Evolutionary conservation across 2,113 vertebrate genomes (phyloP).

Genomic region (Sceloporus tristichus): DNA sequence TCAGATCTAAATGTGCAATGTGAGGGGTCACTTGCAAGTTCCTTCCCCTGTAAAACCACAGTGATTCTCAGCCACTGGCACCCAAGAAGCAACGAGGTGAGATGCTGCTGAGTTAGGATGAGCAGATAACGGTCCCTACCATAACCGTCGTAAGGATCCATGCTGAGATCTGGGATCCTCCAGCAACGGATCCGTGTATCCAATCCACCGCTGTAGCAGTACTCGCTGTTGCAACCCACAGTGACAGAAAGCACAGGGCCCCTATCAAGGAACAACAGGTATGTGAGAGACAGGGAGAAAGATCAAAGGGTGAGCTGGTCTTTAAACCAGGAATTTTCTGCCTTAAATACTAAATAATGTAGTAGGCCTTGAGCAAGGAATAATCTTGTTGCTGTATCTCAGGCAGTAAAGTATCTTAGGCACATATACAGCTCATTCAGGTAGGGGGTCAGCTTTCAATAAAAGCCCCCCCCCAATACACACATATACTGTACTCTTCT

Average conservation of each 20-base stretch:
- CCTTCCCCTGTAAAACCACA: no score
- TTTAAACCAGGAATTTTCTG: not conserved
- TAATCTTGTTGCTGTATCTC: not conserved
- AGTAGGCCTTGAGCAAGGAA: not conserved
- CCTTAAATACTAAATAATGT: not conserved
- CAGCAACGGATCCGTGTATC: slow-evolving; percentile 87
- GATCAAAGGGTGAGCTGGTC: no score
- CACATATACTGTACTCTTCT: slow-evolving; percentile 52
- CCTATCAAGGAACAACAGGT: slow-evolving; percentile 58
- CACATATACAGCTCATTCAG: not conserved
- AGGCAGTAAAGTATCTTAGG: not conserved
- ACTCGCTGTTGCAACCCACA: slow-evolving; percentile 83
- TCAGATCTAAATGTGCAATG: no score
- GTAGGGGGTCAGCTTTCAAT: not conserved
- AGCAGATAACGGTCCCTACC: slow-evolving; percentile 71
- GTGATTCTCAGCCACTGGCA: no score
- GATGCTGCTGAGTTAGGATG: not conserved
- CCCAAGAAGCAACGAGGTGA: not conserved
- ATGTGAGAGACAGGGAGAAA: not conserved
- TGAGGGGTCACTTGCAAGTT: no score
- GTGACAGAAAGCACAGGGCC: slow-evolving; percentile 87
- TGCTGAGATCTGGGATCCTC: slow-evolving; percentile 90
- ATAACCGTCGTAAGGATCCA: slow-evolving; percentile 92
- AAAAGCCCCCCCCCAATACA: not conserved
- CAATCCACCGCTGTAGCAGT: slow-evolving; percentile 87